These are phyloP conservation scores for Dermolepida albohirtum DNA, from an alignment of 2,888 invertebrate species.

Conservation along the genomic window DNA sequence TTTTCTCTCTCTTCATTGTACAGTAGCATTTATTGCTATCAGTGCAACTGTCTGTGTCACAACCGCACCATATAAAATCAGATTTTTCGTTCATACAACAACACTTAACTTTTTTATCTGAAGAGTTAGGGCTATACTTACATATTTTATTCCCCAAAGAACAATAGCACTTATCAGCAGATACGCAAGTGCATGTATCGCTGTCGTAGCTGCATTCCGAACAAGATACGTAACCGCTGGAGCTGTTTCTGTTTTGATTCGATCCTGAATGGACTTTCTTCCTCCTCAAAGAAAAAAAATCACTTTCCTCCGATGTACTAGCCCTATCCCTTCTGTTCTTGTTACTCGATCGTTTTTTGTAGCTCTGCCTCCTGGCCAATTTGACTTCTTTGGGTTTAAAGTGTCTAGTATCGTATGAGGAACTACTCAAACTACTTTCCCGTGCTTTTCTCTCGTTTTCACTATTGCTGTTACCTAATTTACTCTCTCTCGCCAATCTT, in stretches of 20 bases:
- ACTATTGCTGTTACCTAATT: slow-evolving; percentile 45
- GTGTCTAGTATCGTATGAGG: slow-evolving; percentile 73
- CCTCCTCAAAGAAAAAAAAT: slow-evolving; percentile 63
- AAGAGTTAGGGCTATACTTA: slow-evolving; percentile 48
- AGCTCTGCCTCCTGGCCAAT: slow-evolving; percentile 54
- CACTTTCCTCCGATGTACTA: slow-evolving; percentile 66
- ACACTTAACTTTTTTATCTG: slow-evolving; percentile 68
- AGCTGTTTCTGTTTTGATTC: slow-evolving; percentile 63
- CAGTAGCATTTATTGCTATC: slow-evolving; percentile 92
- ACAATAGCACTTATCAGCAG: slow-evolving; percentile 88
- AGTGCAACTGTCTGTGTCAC: slow-evolving; percentile 88
- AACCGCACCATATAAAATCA: slow-evolving; percentile 75
- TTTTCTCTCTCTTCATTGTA: slow-evolving; percentile 56
- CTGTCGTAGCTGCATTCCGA: slow-evolving; percentile 90
- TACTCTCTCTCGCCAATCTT: slow-evolving; percentile 48
- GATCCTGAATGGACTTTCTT: slow-evolving; percentile 51
- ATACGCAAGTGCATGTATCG: slow-evolving; percentile 81
- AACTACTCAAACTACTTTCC: slow-evolving; percentile 73
- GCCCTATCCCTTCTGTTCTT: slow-evolving; percentile 51
- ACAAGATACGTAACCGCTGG: slow-evolving; percentile 82
- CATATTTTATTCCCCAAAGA: slow-evolving; percentile 73
- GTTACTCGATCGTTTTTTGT: slow-evolving; percentile 54
- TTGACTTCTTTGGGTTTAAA: slow-evolving; percentile 70
- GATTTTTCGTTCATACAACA: slow-evolving; percentile 72
- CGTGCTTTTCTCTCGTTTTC: slow-evolving; percentile 58